Conservation (phyloP, 2,797 vertebrate genomes). For the Typhlichthys subterraneus region DNA sequence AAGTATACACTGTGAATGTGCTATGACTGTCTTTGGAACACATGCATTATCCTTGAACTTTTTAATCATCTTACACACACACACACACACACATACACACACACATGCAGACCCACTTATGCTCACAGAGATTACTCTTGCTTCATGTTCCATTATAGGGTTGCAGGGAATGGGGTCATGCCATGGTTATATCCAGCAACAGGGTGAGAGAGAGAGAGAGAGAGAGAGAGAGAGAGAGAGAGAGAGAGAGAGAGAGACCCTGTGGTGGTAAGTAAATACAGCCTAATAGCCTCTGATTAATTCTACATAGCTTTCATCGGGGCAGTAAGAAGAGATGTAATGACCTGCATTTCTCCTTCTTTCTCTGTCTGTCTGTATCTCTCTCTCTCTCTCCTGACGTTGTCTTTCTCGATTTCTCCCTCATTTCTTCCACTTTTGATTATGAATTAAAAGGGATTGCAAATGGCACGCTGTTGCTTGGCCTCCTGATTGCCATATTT, state of each 20-base stretch:
- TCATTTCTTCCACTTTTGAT: slow-evolving; percentile 91
- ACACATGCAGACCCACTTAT: slow-evolving; percentile 17
- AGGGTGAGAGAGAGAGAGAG: slow-evolving; percentile 32
- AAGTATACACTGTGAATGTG: too few species aligned
- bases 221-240: slow-evolving; percentile 22
- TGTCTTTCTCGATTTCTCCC: slow-evolving; percentile 63
- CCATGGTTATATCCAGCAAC: slow-evolving; percentile 54
- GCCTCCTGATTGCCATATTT: slow-evolving; percentile 98
- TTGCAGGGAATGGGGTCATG: slow-evolving; percentile 64
- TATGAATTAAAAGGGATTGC: slow-evolving; percentile 96
- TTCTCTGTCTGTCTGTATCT: slow-evolving; percentile 26
- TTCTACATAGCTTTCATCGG: slow-evolving; percentile 98
- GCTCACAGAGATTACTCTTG: slow-evolving; percentile 33
- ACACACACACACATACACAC: not conserved
- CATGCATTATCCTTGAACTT: not conserved
- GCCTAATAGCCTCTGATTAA: slow-evolving; percentile 99
- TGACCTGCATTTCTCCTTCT: slow-evolving; percentile 85
- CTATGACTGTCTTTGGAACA: not conserved
- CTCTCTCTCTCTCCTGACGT: slow-evolving; percentile 18
- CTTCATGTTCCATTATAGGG: slow-evolving; percentile 55
- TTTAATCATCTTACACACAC: not conserved
- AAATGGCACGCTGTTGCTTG: slow-evolving; percentile 94
- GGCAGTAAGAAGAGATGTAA: slow-evolving; percentile 94
- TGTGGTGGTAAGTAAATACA: slow-evolving; percentile 93
- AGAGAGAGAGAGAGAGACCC: slow-evolving; percentile 54